Base-by-base conservation (phyloP, 1,140 invertebrate genomes). In the Chlorops oryzae region DNA sequence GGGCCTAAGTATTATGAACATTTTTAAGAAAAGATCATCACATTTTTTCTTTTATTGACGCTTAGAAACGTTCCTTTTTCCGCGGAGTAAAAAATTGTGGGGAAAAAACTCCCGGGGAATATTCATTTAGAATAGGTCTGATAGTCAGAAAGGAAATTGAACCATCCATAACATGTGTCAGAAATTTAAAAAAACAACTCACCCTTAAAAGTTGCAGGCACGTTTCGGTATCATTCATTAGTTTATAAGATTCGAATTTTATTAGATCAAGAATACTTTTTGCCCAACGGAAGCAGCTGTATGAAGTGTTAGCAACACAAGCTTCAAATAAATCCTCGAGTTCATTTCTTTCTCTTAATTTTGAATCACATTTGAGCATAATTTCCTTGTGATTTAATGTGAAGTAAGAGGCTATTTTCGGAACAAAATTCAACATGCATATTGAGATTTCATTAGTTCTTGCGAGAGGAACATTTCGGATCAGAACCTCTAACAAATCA, bases 251-350 rank as follows among this genome's bases (percentile, higher is more conserved):
- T 27, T 54, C 42, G 3, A 42, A 22, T 20, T 37, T 27, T 32
- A 54, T 47, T 35, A 54, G 40, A 27, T 50, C 34, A 3, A 54
- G 27, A 23, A 54, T 54, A 9, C 10, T 37, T 47, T 50, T 47
- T 12, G 47, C 42, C 47, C 52, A 54, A 9, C 52, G 48, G 18
- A 40, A 47, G 12, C 13, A 21, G 22, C 43, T 50, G 22, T 42
- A 47, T 2, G 47, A 50, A 13, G 32, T 50, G 24, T 50, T 54
- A 15, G 12, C 38, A 27, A n/a, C n/a, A n/a, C n/a, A n/a, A n/a
- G n/a, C 25, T 39, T 6, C 47, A 40, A 15, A 37, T 9, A 40
- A 17, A 17, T 41, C 52, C 10, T 43, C 22, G 1, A 34, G 17
- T 9, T 42, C 7, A 13, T n/a, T n/a, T 35, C 34, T 34, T 21